Evolutionary conservation across 2,113 vertebrate genomes (phyloP).

Genomic region (Corythoichthys haematopterus): DNA sequence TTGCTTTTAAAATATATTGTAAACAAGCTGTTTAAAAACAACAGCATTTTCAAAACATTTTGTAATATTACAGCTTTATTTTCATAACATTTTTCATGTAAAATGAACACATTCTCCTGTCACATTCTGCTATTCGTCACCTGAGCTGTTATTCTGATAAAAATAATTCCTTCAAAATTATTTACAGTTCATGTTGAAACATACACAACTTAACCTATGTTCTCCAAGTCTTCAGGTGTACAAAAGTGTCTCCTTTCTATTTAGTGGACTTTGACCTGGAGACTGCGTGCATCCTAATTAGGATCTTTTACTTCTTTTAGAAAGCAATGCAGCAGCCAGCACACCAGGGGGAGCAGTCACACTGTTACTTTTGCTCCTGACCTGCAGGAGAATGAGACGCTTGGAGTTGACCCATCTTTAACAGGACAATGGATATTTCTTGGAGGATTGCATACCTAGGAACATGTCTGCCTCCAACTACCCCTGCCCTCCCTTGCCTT

Average conservation of each 20-base stretch:
- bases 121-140: neutral
- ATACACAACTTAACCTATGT: neutral
- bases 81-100: neutral
- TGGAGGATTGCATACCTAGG: conserved; percentile 69
- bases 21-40: too few species aligned
- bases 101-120: neutral
- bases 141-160: neutral
- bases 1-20: too few species aligned
- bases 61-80: neutral
- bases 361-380: conserved; percentile 62
- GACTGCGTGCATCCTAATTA: conserved; percentile 53
- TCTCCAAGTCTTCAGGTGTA: neutral
- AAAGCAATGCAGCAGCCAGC: conserved; percentile 51
- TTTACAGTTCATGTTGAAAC: neutral
- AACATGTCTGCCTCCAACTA: conserved; percentile 43
- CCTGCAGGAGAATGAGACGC: conserved; percentile 20
- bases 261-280: conserved; percentile 56
- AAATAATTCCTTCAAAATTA: neutral
- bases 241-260: conserved; percentile 33
- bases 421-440: conserved; percentile 58
- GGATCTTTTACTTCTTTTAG: conserved; percentile 37
- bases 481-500: conserved; percentile 9
- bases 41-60: too few species aligned
- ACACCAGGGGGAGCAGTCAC: conserved; percentile 80
- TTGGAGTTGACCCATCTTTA: conserved; percentile 47